phyloP scores from a whole-genome alignment of 2,113 vertebrate genomes.

The Aspiorhynchus laticeps region DNA sequence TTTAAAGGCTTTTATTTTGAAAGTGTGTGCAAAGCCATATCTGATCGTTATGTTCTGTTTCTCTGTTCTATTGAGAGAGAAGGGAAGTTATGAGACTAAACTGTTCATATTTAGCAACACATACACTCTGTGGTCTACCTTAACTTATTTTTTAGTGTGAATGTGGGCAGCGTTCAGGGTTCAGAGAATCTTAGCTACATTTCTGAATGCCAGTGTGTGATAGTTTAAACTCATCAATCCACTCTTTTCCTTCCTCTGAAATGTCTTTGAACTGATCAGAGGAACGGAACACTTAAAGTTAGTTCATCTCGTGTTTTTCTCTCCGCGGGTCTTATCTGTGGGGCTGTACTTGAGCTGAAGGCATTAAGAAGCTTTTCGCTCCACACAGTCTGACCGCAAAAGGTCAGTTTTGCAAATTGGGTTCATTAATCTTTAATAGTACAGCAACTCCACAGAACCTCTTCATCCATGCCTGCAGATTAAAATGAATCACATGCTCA shows the following conservation, averaged over 20 bases:
- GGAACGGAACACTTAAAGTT: conserved; percentile 57
- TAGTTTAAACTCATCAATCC: conserved; percentile 49
- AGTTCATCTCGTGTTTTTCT: conserved; percentile 51
- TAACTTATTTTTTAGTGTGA: conserved; percentile 31
- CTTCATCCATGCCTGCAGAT: conserved; percentile 75
- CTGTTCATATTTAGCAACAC: conserved; percentile 6
- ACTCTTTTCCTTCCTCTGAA: conserved; percentile 52
- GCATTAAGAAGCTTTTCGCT: conserved; percentile 78
- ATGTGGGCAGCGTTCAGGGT: conserved; percentile 29
- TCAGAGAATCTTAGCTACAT: conserved; percentile 34
- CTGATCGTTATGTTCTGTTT: not conserved
- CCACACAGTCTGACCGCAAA: conserved; percentile 71
- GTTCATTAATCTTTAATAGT: conserved; percentile 81
- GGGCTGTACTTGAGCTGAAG: conserved; percentile 63
- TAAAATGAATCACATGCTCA: conserved; percentile 69
- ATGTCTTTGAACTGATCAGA: conserved; percentile 50
- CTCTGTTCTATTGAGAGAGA: not conserved
- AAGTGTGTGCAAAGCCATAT: not conserved
- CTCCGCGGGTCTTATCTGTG: conserved; percentile 62
- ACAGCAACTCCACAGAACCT: conserved; percentile 72
- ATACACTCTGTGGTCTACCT: conserved; percentile 9
- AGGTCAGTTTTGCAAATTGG: conserved; percentile 83
- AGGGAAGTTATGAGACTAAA: conserved; percentile 5
- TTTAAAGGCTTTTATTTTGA: conserved; percentile 7
- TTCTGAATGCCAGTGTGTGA: not conserved